Base-by-base conservation (phyloP, 2,797 vertebrate species). In the Melopsittacus undulatus region DNA sequence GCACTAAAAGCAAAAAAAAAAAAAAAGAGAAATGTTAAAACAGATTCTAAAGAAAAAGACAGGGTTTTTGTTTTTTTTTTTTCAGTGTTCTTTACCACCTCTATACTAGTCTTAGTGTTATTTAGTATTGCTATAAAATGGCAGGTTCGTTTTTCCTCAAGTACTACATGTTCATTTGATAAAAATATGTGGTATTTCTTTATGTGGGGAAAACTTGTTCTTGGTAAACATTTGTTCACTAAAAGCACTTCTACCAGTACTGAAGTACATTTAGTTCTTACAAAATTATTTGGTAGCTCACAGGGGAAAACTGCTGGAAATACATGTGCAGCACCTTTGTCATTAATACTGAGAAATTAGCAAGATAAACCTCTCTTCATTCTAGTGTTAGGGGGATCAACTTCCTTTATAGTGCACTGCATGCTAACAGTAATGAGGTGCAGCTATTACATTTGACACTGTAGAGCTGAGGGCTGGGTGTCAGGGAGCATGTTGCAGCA, bases 391-490 rank as follows among this genome's bases (percentile, higher is more conserved):
- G 62, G 51, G 66, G 23, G 24, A 30, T 54, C 5, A n/a, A 4
- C 29, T 63, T 42, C 4, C 32, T n/a, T 32, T 34, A 7, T 54
- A 10, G 12, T 3, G 24, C 20, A 14, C 24, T n/a, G 26, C n/a
- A 5, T 32, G 4, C 16, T 46, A 16, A 6, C 13, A 36, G 45
- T 7, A 27, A 42, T 5, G 61, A 40, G 51, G 8, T 67, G 52
- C 26, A 67, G 69, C 36, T 62, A 0, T 18, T 18, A 1, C 3
- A 7, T 7, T 9, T 20, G 56, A 23, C 3, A 6, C 5, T 8
- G 42, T 9, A 13, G 40, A n/a, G 26, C 6, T n/a, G 32, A 77
- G 83, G 40, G 16, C 19, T 32, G 46, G 32, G 7, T 87, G 26
- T 64, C 36, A 40, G 32, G 32, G 54, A n/a, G 30, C 1, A 0